Evolutionary conservation across 2,797 vertebrate genomes (phyloP), one percentile per base, ranked within the genome.

Genomic region (Myiotriccus ornatus): DNA sequence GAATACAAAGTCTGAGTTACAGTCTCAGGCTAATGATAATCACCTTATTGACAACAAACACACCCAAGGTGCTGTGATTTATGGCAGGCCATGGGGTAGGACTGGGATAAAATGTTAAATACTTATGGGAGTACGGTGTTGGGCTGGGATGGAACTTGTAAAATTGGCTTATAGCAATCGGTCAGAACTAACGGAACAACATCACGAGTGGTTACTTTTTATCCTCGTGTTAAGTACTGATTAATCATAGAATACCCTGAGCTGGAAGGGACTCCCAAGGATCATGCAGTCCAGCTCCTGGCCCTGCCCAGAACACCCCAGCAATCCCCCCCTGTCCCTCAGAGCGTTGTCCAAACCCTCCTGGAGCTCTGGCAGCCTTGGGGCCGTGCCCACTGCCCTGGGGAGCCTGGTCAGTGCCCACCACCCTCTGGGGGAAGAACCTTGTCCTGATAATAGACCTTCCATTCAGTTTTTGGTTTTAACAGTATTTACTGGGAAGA

Each of bases 71-170:
- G 7, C 84, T 0, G 0, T 28, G 77, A 90, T 93, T 96, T 62
- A 88, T 82, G 53, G 53, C 80, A n/a, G 84, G 23, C 53, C 43
- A 2, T 2, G 19, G 81, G 49, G 5, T 5, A 37, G 41, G 15
- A 32, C 63, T 78, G 69, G 14, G 27, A 35, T 20, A 28, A 82
- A 41, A 47, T 52, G 34, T 43, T 9, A 37, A 92, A 69, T 35
- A 21, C 14, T 74, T 6, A 1, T 2, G 32, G 67, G 63, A 84
- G 28, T 35, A 12, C 0, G 0, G 37, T 2, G 32, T 21, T 7
- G 6, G 64, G 62, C 53, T 79, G 86, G 22, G 43, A 1, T 21
- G 30, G 24, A 60, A 71, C 71, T 59, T 24, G 57, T 21, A 8
- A n/a, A 15, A 47, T 27, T 9, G 16, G 8, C 32, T 82, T 37